A percentile compares a stretch with the other conserved stretches of the same genome.
Conservation (phyloP, 2,888 invertebrate genomes). For the Pristionchus fissidentatus region DNA sequence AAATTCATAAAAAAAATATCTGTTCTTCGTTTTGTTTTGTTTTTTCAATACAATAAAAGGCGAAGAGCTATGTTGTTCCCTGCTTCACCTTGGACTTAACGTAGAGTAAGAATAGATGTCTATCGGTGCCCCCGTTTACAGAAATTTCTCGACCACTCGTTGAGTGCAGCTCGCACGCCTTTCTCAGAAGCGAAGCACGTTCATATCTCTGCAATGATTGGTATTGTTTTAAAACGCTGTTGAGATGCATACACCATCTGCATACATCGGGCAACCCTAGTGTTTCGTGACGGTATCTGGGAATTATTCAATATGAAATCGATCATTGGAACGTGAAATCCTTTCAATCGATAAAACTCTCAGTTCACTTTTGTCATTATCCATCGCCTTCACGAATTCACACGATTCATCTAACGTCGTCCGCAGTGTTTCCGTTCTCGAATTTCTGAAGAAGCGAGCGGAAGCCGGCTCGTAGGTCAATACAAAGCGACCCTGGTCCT, state of each 20-base stretch:
- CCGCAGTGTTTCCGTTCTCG: conserved; percentile 95
- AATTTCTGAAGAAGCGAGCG: conserved; percentile 94
- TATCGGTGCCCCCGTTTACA: conserved; percentile 85
- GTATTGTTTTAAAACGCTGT: too few relatives aligned
- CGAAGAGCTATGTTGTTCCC: too few relatives aligned
- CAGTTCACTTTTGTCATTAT: conserved; percentile 78
- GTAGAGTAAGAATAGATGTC: conserved; percentile 96
- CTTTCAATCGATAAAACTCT: not conserved
- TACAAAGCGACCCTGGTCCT: conserved; percentile 89
- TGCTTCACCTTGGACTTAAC: conserved; percentile 90
- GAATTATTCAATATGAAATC: too few relatives aligned
- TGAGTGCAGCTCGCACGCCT: not conserved
- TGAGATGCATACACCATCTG: too few relatives aligned
- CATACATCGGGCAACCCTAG: too few relatives aligned
- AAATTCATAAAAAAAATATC: not conserved
- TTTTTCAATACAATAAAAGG: not conserved
- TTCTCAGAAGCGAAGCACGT: not conserved
- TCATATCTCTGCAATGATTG: not conserved
- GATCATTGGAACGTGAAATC: too few relatives aligned
- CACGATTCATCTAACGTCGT: conserved; percentile 93
- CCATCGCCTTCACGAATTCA: conserved; percentile 92
- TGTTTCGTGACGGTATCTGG: too few relatives aligned
- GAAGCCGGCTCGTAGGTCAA: conserved; percentile 98
- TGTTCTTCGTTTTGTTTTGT: not conserved
- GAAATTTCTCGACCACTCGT: not conserved